Conservation (phyloP, 1,140 invertebrate genomes). For the Cepaea nemoralis region DNA sequence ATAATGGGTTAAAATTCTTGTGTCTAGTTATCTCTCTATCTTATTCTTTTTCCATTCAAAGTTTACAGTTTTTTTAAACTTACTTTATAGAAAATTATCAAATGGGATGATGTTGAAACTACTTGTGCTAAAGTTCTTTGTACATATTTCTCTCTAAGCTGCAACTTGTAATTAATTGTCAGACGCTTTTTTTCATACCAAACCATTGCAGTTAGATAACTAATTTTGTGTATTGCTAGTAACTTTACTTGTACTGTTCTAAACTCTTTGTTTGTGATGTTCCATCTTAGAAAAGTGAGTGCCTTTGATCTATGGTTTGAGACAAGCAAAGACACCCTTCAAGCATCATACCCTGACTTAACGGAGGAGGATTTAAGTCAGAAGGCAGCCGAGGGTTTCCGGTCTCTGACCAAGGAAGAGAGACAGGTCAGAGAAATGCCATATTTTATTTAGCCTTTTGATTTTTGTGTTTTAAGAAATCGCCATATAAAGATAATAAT, state of each 20-base stretch:
- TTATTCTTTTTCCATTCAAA: too few relatives aligned
- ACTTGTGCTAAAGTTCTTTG: too few relatives aligned
- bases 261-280: not conserved
- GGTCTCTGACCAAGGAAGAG: constrained; percentile 62
- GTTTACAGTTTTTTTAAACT: too few relatives aligned
- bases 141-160: too few relatives aligned
- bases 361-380: constrained; percentile 58
- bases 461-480: not conserved
- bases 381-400: constrained; percentile 58
- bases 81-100: too few relatives aligned
- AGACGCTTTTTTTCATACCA: too few relatives aligned
- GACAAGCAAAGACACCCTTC: constrained; percentile 51
- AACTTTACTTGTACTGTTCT: not conserved
- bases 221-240: too few relatives aligned
- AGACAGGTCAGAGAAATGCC: constrained; percentile 56
- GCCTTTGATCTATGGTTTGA: constrained; percentile 68
- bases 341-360: constrained; percentile 56
- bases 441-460: not conserved
- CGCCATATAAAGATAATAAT: not conserved
- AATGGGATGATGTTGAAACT: too few relatives aligned
- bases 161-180: too few relatives aligned
- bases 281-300: constrained; percentile 48
- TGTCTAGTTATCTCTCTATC: too few relatives aligned
- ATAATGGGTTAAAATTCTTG: too few relatives aligned
- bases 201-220: too few relatives aligned